Evolutionary conservation across 2,888 invertebrate genomes (phyloP).

Genomic region (Brachycybe producta): DNA sequence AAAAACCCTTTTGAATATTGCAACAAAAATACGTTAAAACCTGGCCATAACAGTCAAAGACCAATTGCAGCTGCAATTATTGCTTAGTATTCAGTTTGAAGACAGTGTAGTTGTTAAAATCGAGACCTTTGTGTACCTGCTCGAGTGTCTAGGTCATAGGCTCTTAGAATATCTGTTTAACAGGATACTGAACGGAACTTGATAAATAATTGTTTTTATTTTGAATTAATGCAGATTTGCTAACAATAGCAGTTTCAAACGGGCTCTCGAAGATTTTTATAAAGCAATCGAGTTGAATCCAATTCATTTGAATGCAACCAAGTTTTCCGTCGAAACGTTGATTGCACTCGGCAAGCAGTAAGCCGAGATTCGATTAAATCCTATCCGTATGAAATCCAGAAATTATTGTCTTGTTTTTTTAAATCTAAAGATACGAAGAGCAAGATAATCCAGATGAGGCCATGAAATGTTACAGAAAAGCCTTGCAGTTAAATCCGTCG

Average conservation of each 20-base stretch:
- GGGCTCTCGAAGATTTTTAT: slow-evolving; percentile 18
- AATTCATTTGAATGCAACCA: slow-evolving; percentile 17
- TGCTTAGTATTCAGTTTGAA: too few species aligned
- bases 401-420: background rate
- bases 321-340: slow-evolving; percentile 18
- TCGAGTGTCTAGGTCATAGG: too few species aligned
- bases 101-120: too few species aligned
- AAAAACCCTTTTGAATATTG: too few species aligned
- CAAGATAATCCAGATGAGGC: slow-evolving; percentile 14
- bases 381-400: background rate
- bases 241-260: slow-evolving; percentile 16
- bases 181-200: too few species aligned
- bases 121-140: too few species aligned
- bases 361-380: slow-evolving; percentile 6
- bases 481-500: slow-evolving; percentile 43
- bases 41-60: too few species aligned
- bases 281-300: slow-evolving; percentile 16
- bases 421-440: slow-evolving; percentile 14
- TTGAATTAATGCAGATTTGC: slow-evolving; percentile 14
- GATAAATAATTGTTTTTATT: background rate
- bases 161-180: too few species aligned
- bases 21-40: too few species aligned
- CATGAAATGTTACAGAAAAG: slow-evolving; percentile 16
- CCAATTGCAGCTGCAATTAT: too few species aligned
- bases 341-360: slow-evolving; percentile 18